phyloP scores from a whole-genome alignment of 2,113 vertebrate genomes.

The Colinus virginianus region DNA sequence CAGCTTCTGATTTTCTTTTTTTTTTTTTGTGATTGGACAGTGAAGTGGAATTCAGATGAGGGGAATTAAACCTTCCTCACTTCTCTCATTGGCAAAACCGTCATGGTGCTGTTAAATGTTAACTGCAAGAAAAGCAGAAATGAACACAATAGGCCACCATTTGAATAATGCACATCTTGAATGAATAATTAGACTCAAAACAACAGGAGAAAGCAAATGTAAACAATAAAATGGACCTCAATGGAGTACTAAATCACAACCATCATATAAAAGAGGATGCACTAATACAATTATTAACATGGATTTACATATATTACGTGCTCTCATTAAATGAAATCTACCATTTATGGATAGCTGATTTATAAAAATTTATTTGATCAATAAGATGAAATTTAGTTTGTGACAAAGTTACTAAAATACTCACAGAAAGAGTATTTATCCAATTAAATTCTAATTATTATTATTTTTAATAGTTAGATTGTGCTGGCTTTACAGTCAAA shows the following conservation, averaged over 20 bases:
- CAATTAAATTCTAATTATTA: background rate
- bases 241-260: background rate
- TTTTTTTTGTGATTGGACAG: background rate
- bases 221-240: background rate
- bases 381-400: background rate
- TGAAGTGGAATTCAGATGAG: background rate
- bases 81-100: slow-evolving; percentile 11
- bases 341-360: background rate
- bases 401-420: background rate
- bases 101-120: background rate
- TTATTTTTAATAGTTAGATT: background rate
- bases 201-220: slow-evolving; percentile 20
- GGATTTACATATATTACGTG: slow-evolving; percentile 2
- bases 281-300: background rate
- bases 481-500: background rate
- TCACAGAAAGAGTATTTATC: background rate
- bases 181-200: slow-evolving; percentile 31
- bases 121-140: slow-evolving; percentile 18
- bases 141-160: slow-evolving; percentile 22
- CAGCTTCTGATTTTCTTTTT: background rate
- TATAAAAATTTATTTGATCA: background rate
- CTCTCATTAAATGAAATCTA: background rate
- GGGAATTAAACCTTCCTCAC: background rate
- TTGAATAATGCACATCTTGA: slow-evolving; percentile 33
- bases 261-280: background rate